Percentiles rank a stretch among this genome's conserved stretches.
Conservation (phyloP, 53 echinoderm and acorn worm genomes). For the Echinarachnius parma region DNA sequence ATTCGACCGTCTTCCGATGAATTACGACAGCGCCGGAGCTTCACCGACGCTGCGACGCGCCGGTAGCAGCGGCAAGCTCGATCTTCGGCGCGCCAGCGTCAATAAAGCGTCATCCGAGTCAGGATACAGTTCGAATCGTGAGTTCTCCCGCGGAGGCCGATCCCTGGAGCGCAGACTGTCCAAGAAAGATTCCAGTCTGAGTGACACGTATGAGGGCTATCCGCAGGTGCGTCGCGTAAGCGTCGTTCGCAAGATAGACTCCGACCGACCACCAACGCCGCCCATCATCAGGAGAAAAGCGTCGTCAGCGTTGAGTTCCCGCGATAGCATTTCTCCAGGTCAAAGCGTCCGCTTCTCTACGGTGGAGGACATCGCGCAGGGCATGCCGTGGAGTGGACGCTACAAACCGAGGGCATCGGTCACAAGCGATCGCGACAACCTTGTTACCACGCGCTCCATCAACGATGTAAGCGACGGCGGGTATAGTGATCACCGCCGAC, state of each 20-base stretch:
- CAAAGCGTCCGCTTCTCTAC: conserved; percentile 29
- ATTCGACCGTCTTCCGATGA: background rate
- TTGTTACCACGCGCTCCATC: conserved; percentile 12
- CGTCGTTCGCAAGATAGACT: background rate
- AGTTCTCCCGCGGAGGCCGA: background rate
- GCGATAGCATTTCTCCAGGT: background rate
- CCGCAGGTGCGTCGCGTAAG: conserved; percentile 15
- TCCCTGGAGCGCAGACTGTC: background rate
- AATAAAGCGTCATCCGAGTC: conserved; percentile 17
- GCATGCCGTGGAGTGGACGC: conserved; percentile 13
- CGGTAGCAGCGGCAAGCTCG: conserved; percentile 16
- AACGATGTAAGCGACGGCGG: background rate
- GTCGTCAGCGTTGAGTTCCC: background rate
- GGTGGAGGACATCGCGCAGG: conserved; percentile 24
- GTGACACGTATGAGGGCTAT: conserved; percentile 27
- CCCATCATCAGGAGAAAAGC: conserved; percentile 25
- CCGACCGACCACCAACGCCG: conserved; percentile 9
- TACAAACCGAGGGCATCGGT: conserved; percentile 13
- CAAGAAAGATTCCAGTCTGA: background rate
- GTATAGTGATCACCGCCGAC: background rate
- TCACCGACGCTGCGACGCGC: conserved; percentile 8
- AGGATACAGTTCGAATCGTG: conserved; percentile 25
- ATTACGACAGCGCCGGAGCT: background rate
- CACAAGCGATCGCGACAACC: background rate
- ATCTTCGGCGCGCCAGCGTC: background rate